Base-by-base conservation (phyloP, 2,113 vertebrate genomes). In the Dromaius novaehollandiae region DNA sequence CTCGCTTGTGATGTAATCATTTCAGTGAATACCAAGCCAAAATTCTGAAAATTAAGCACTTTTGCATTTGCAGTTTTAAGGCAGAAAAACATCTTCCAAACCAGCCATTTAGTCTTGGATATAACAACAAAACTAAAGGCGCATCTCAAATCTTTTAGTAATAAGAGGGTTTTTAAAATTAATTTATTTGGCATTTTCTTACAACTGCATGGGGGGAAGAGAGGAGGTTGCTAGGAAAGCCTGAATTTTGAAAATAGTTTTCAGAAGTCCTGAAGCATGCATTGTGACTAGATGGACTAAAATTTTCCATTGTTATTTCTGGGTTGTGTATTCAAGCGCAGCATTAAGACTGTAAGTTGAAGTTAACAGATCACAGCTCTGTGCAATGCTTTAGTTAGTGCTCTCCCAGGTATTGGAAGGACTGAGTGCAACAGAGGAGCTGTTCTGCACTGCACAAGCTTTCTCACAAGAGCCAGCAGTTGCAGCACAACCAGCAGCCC, bases 381-480 rank as follows among this genome's bases (percentile, higher is more conserved):
- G 44, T 1, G 0, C 64, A 34, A 2, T 0, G 0, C 38, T 46
- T 9, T 3, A 4, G 8, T 17, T 4, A 13, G 26, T 20, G 71
- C 86, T 28, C 24, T 1, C 26, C 50, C 3, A 0, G 32, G 75
- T 73, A 16, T 17, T 2, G 48, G 36, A 8, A 21, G 0, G 7
- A 28, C 51, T 2, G 17, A 4, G 18, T 1, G 44, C 28, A 3
- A 7, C 6, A 12, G 25, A 4, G 15, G 16, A 70, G 44, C 88
- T 66, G 83, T 80, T 53, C 50, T n/a, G 73, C 0, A 0, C 60
- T 9, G 1, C 0, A 0, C 32, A 1, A 0, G 17, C 1, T 2
- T 28, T 13, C n/a, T 44, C 60, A 42, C 64, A 50, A n/a, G 4
- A 36, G 53, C 22, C 82, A 48, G 76, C 0, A 0, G n/a, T 66